Evolutionary conservation across 2,888 invertebrate species (phyloP), one percentile per base, ranked within the genome.

Genomic region (Galerucella pusilla): DNA sequence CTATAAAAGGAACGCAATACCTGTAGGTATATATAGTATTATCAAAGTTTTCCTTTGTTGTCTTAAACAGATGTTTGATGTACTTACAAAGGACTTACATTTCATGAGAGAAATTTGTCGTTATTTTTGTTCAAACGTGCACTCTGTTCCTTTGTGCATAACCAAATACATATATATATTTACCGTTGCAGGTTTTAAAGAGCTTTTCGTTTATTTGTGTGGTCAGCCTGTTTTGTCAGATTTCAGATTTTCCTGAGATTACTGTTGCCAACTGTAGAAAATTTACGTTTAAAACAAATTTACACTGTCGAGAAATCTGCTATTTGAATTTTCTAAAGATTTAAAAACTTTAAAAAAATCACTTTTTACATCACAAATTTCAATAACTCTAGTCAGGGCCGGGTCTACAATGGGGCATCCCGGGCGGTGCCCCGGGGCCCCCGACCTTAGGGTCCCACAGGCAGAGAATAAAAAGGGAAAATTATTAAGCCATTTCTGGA

Each of bases 131-230:
- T 20, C 10, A 20, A 20, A 57, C 57, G 57, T 20, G 57, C 57
- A 20, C 20, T 57, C n/a, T 57, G 16, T 57, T 57, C 57, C 57
- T 57, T 57, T 52, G 52, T 52, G 52, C 14, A 52, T 52, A 52
- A n/a, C n/a, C 52, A 52, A 52, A 14, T 52, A n/a, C 5, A 52
- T 52, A 52, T 20, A 52, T 20, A 20, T 52, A n/a, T 52, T n/a
- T 52, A n/a, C n/a, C n/a, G 4, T 52, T 52, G 52, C 5, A n/a
- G 52, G n/a, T 52, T 52, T n/a, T 42, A 42, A 3, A 5, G 52
- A 49, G 49, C 49, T 49, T 49, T 49, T 49, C 49, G 14, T 49
- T 20, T 20, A 7, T 52, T 52, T 52, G 52, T 52, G 52, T 42
- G 35, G 52, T 52, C 52, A 52, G 14, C 52, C 52, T 52, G 52